These are phyloP conservation scores for Gnatocerus cornutus DNA, from an alignment of 2,888 invertebrate species.

Conservation along the genomic window DNA sequence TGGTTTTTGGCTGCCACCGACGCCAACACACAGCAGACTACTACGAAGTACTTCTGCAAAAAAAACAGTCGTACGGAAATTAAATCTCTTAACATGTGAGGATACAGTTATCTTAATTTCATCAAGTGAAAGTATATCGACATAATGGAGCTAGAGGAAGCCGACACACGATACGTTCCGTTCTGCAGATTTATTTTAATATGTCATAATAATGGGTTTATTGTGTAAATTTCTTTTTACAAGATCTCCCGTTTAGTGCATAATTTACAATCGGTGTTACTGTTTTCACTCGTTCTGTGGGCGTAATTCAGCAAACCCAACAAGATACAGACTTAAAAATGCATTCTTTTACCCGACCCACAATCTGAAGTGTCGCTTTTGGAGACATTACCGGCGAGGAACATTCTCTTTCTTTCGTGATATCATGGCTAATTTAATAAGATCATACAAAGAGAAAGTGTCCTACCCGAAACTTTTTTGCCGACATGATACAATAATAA, in stretches of 20 bases:
- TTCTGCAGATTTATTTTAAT: slow-evolving; percentile 30
- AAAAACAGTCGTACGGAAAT: slow-evolving; percentile 46
- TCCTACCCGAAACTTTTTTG: slow-evolving; percentile 14
- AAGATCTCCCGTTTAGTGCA: background rate
- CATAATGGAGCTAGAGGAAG: slow-evolving; percentile 19
- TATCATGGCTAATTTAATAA: slow-evolving; percentile 30
- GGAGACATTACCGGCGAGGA: too few species aligned
- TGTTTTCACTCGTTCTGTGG: background rate
- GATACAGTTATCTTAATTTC: slow-evolving; percentile 22
- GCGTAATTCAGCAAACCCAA: background rate
- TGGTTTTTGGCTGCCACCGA: slow-evolving; percentile 72
- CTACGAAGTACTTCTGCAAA: slow-evolving; percentile 58
- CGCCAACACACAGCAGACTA: slow-evolving; percentile 57
- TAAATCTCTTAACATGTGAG: slow-evolving; percentile 24
- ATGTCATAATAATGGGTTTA: slow-evolving; percentile 26
- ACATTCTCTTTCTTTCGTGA: slow-evolving; percentile 10
- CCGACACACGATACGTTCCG: slow-evolving; percentile 29
- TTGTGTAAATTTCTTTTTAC: slow-evolving; percentile 24
- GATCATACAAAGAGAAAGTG: slow-evolving; percentile 35
- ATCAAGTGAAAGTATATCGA: slow-evolving; percentile 41
- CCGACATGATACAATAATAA: slow-evolving; percentile 7
- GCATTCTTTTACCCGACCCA: too few species aligned
- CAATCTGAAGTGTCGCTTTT: slow-evolving; percentile 2
- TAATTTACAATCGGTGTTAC: slow-evolving; percentile 13
- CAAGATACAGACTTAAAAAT: too few species aligned